Percentiles rank a stretch among this genome's conserved stretches.
These are phyloP conservation scores for Lottia scabra DNA, from an alignment of 2,888 invertebrate species.

Conservation along the genomic window DNA sequence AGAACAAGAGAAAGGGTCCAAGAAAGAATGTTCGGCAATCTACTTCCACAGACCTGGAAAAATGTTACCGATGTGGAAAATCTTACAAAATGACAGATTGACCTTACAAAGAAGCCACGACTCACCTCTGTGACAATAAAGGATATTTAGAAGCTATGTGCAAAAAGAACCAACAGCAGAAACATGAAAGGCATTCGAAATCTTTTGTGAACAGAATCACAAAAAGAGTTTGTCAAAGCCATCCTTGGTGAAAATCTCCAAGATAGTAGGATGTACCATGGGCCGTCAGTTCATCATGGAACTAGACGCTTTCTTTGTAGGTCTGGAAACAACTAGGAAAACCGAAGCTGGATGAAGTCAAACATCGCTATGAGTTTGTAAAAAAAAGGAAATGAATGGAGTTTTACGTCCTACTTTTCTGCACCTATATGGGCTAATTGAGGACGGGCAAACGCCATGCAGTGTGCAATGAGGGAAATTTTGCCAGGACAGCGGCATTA, in stretches of 20 bases:
- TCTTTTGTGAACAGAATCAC: neutral
- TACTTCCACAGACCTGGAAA: too few species aligned
- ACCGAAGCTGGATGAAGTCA: too few species aligned
- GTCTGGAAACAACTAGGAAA: neutral
- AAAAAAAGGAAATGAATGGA: too few species aligned
- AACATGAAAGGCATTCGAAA: neutral
- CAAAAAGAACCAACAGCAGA: neutral
- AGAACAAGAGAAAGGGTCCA: too few species aligned
- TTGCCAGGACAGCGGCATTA: too few species aligned
- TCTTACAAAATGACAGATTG: neutral
- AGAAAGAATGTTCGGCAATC: too few species aligned
- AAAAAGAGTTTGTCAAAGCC: neutral
- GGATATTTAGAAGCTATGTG: neutral
- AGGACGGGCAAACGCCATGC: too few species aligned
- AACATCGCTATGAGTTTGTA: too few species aligned
- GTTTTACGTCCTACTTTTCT: too few species aligned
- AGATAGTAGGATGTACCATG: neutral
- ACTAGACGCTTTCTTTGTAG: neutral
- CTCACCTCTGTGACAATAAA: neutral
- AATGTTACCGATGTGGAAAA: slow-evolving; percentile 3
- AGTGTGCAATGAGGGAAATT: too few species aligned
- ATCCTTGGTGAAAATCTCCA: neutral
- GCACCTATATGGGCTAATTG: too few species aligned
- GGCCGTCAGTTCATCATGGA: neutral
- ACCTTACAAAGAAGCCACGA: neutral